Percentiles rank a stretch among this genome's conserved stretches.
Evolutionary conservation across 2,888 invertebrate genomes (phyloP).

Genomic region (Pristionchus japonicus): DNA sequence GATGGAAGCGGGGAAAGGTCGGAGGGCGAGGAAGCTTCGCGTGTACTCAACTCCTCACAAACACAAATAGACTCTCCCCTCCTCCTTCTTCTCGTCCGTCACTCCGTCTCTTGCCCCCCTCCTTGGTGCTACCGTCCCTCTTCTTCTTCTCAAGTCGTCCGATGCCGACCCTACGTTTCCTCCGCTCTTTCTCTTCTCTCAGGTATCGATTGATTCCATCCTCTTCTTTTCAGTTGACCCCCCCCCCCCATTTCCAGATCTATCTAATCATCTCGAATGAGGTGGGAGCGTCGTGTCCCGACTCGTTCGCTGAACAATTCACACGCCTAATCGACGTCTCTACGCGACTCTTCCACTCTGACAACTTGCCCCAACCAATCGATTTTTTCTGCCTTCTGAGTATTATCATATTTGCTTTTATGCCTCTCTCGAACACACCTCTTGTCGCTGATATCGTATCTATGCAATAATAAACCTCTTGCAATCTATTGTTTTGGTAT

Average conservation of each 20-base stretch:
- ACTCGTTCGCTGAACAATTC: conserved; percentile 28
- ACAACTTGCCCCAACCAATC: conserved; percentile 29
- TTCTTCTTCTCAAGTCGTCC: conserved; percentile 23
- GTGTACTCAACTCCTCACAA: conserved; percentile 47
- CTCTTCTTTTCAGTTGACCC: not conserved
- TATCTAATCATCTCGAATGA: conserved; percentile 19
- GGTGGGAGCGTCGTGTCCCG: conserved; percentile 39
- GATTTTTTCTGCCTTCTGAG: conserved; percentile 43
- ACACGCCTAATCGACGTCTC: not conserved
- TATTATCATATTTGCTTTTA: conserved; percentile 23
- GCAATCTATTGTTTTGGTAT: not conserved
- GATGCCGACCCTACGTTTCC: not conserved
- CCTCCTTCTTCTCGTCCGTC: conserved; percentile 15
- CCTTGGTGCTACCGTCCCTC: not conserved
- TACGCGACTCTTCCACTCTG: conserved; percentile 33
- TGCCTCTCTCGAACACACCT: conserved; percentile 27
- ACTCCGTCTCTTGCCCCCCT: conserved; percentile 38
- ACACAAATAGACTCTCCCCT: conserved; percentile 45
- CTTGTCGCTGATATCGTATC: conserved; percentile 3
- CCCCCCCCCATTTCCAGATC: conserved; percentile 18
- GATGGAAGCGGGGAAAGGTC: conserved; percentile 30
- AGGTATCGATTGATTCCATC: conserved; percentile 13
- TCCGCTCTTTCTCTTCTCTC: not conserved
- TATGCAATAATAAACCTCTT: conserved; percentile 40
- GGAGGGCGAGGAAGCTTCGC: conserved; percentile 43